Evolutionary conservation across 2,113 vertebrate genomes (phyloP), one percentile per base, ranked within the genome.

Genomic region (Geococcyx californianus): DNA sequence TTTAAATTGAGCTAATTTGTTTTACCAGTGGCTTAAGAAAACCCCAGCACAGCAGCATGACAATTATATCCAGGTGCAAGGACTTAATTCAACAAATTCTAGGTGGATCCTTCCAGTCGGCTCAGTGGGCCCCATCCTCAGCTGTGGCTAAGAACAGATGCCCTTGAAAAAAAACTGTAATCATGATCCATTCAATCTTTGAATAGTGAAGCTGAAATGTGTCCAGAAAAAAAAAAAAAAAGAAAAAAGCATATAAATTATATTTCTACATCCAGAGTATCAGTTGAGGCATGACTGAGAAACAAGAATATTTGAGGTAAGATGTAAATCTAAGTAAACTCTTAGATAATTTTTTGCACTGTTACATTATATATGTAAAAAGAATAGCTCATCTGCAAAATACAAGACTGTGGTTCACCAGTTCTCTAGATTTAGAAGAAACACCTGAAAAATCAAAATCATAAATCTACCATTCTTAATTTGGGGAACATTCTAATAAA

Each of bases 21-120:
- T 99, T 98, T 98, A 98, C 97, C 98, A 98, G 98, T 98, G 98
- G 98, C 98, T 98, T 98, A 97, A 98, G 98, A 98, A 99, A 98
- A 98, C 98, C 99, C 99, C 99, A 98, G 98, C 99, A 99, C 99
- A 99, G 99, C 98, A 81, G 98, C 98, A 96, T 96, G 97, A 99
- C 99, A 99, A 99, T 99, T 99, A 99, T 97, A 98, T 99, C 98
- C 99, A 99, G 99, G 99, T 99, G 99, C 99, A 99, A 98, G 98
- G 98, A 99, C 99, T 99, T 99, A 99, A 99, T 99, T 99, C 99
- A 98, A 99, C 98, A 98, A 99, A 99, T 98, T 99, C 98, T 98
- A 98, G 98, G 98, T 98, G 98, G 98, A 99, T 99, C 97, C 94
- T 98, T 98, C 98, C 98, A 98, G 97, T 98, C 97, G 93, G 98